phyloP scores from a whole-genome alignment of 1,140 invertebrate species.

The Helicorthomorpha holstii region DNA sequence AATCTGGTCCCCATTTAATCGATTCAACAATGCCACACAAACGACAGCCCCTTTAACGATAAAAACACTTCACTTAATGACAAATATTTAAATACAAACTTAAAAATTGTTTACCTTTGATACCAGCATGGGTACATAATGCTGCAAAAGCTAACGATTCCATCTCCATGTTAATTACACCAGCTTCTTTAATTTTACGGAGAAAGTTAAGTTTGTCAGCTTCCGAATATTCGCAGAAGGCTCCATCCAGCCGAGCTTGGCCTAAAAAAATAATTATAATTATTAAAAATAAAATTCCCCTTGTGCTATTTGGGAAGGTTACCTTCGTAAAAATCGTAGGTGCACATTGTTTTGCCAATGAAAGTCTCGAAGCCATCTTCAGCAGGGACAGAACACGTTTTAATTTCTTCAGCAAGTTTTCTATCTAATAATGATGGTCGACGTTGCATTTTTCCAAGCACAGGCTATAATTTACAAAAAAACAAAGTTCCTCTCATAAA shows the following conservation, averaged over 20 bases:
- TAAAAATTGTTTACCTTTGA: slow-evolving; percentile 34
- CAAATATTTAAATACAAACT: not conserved
- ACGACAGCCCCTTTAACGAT: slow-evolving; percentile 54
- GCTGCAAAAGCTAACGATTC: slow-evolving; percentile 84
- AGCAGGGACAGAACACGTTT: slow-evolving; percentile 39
- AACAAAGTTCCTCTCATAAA: not conserved
- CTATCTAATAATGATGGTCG: slow-evolving; percentile 67
- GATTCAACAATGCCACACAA: slow-evolving; percentile 83
- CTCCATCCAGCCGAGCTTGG: slow-evolving; percentile 86
- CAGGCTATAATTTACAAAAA: slow-evolving; percentile 41
- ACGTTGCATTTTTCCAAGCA: slow-evolving; percentile 68
- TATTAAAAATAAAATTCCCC: too few species aligned
- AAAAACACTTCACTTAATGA: not conserved
- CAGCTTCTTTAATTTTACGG: slow-evolving; percentile 49
- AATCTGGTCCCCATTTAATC: slow-evolving; percentile 87
- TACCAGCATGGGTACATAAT: slow-evolving; percentile 81
- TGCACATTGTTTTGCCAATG: slow-evolving; percentile 84
- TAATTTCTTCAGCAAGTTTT: slow-evolving; percentile 56
- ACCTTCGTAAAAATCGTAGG: slow-evolving; percentile 97
- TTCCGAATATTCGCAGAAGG: slow-evolving; percentile 86
- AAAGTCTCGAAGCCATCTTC: slow-evolving; percentile 73
- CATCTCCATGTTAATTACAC: slow-evolving; percentile 96
- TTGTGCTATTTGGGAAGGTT: too few species aligned
- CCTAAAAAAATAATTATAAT: slow-evolving; percentile 16
- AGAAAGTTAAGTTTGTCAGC: slow-evolving; percentile 80